Base-by-base conservation (phyloP, 1,140 invertebrate genomes). In the Tetramorium alpestre region DNA sequence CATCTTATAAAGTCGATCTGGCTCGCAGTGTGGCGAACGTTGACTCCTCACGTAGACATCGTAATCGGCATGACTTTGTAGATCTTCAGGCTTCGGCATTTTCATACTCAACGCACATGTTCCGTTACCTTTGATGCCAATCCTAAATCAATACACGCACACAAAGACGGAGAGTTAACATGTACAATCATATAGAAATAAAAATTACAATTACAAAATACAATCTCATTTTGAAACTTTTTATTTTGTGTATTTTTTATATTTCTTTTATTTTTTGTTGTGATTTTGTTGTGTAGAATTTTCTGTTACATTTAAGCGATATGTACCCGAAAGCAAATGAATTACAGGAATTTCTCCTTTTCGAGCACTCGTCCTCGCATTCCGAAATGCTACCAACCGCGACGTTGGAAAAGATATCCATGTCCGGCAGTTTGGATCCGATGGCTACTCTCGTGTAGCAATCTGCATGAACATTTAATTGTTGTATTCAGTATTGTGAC, bases 41-140 rank as follows among this genome's bases (percentile, higher is more conserved):
- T 89, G 87, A 3, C 64, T 88, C 70, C 94, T 93, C n/a, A 96
- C 91, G 89, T 97, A 97, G 25, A 97, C 93, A 93, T 97, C 96
- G 88, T 96, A 97, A 92, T 97, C 96, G 28, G 96, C 94, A 92
- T 97, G 96, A 92, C 38, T 94, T 92, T 81, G 94, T 93, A 92
- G 93, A 90, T 89, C 95, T 93, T 91, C 94, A 91, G 51, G 93
- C 38, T 84, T 91, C 25, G 89, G 96, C 72, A 95, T 91, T 73
- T 94, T 92, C 58, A 93, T 91, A 72, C 96, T 96, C 73, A 97
- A 90, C 54, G 96, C 94, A 92, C 97, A 97, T 18, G 96, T 96
- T 60, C 96, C 96, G 92, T 97, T 97, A 90, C 96, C 96, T 94
- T 96, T 96, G 62, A 94, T 91, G 88, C 96, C 95, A 81, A 97